A percentile compares a stretch with the other conserved stretches of the same genome.
These are phyloP conservation scores for Drosophila biarmipes DNA, from an alignment of 1,140 invertebrate species.

Conservation along the genomic window DNA sequence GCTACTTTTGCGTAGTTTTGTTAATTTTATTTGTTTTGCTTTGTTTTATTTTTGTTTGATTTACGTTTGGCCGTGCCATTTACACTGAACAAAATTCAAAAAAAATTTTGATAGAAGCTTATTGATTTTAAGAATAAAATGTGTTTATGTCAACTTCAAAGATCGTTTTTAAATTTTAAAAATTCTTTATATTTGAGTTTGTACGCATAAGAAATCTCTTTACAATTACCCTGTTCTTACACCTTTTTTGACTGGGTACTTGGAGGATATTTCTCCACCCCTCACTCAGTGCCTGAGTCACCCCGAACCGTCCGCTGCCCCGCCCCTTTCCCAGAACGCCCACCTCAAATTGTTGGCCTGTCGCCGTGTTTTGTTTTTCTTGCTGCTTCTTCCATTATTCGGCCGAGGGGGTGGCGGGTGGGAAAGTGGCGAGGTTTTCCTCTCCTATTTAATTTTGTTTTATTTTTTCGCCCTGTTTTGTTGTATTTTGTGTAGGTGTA, in stretches of 20 bases:
- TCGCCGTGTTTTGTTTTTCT: constrained; percentile 70
- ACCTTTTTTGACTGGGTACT: neutral
- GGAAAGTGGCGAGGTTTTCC: constrained; percentile 40
- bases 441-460: constrained; percentile 61
- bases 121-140: neutral
- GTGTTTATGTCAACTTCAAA: too few relatives aligned
- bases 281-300: neutral
- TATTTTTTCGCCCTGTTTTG: constrained; percentile 44
- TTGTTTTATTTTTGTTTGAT: constrained; percentile 81
- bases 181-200: too few relatives aligned
- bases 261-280: too few relatives aligned
- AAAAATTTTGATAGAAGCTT: too few relatives aligned
- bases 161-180: too few relatives aligned
- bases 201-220: too few relatives aligned
- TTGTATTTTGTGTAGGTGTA: constrained; percentile 70
- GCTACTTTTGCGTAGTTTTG: constrained; percentile 77
- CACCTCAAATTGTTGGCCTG: constrained; percentile 54
- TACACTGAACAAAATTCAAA: constrained; percentile 1
- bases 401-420: neutral
- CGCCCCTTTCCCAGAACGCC: constrained; percentile 14
- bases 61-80: constrained; percentile 64
- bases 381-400: constrained; percentile 50
- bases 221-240: too few relatives aligned
- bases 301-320: neutral
- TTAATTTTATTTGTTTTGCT: constrained; percentile 80